A percentile compares a stretch with the other conserved stretches of the same genome.
These are phyloP conservation scores for Dinothrombium tinctorium DNA, from an alignment of 1,140 invertebrate species.

Conservation along the genomic window DNA sequence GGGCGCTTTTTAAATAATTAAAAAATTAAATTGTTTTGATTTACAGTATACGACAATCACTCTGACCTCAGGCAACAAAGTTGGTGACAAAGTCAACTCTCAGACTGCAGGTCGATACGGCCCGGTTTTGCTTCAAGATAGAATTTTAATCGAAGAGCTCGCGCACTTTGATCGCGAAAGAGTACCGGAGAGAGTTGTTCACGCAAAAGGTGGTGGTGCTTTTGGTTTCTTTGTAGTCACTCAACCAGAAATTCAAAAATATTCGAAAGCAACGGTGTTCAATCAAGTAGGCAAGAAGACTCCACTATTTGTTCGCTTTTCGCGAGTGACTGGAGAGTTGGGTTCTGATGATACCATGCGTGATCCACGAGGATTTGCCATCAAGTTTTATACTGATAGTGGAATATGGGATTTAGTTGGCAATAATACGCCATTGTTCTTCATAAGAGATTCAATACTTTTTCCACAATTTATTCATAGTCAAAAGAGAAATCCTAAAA, in stretches of 20 bases:
- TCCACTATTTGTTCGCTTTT: conserved; percentile 52
- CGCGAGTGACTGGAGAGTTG: conserved; percentile 62
- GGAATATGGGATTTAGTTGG: too few species aligned
- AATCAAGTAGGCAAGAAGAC: conserved; percentile 57
- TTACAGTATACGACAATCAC: too few species aligned
- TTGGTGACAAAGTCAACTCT: conserved; percentile 37
- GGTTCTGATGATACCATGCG: conserved; percentile 68
- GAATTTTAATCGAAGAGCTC: conserved; percentile 59
- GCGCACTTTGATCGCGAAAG: conserved; percentile 69
- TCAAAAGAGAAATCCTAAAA: conserved; percentile 67
- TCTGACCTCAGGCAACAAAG: not conserved
- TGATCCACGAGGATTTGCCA: conserved; percentile 77
- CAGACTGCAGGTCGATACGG: conserved; percentile 69
- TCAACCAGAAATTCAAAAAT: conserved; percentile 45
- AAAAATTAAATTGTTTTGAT: too few species aligned
- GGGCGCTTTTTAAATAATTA: too few species aligned
- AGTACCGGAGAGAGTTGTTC: conserved; percentile 89
- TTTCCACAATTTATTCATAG: conserved; percentile 61
- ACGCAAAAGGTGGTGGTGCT: conserved; percentile 90
- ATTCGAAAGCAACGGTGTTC: conserved; percentile 59
- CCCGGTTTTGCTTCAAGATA: conserved; percentile 64
- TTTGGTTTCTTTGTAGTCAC: conserved; percentile 77
- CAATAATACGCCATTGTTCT: too few species aligned
- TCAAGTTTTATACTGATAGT: conserved; percentile 90
- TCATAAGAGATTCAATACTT: conserved; percentile 23